Base-by-base conservation (phyloP, 2,797 vertebrate genomes). In the Psittacula derbiana region DNA sequence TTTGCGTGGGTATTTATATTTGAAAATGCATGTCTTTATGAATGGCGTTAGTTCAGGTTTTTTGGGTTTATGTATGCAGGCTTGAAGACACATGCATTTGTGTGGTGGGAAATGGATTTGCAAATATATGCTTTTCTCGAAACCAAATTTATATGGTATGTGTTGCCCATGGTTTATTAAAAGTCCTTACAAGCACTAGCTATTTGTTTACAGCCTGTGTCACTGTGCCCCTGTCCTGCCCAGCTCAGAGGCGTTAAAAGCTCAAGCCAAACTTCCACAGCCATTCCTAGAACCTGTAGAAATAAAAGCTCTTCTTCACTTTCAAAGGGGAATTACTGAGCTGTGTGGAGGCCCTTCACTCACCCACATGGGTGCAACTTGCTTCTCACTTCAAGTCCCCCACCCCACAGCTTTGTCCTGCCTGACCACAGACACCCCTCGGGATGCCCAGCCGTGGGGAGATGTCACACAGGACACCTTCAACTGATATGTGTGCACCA, bases 171-270 rank as follows among this genome's bases (percentile, higher is more conserved):
- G 50, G 20, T 62, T 53, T 90, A 31, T 58, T 44, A 38, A 2
- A 58, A 49, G 36, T 73, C 47, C 57, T 57, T 75, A 70, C 12
- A 21, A 36, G 28, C n/a, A 30, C 16, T 4, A 47, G 30, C 46
- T 49, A 30, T 86, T 96, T 95, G 75, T 86, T 95, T 73, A 36
- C 49, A 93, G 43, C 33, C 73, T 84, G 71, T 82, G 64, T 62
- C 53, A 53, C 50, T 49, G 66, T 92, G 86, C 70, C 83, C 49
- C 38, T 53, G 9, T 31, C 43, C 24, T 76, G 43, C 71, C 25
- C 31, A 74, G 16, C 47, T 89, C 89, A 90, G 73, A 1, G 7
- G 65, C 12, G 73, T 52, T 75, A 88, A 71, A 90, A 67, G 65
- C 79, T 78, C 75, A 88, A 31, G 43, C 43, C 80, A 64, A 55